Conservation (phyloP, 2,888 invertebrate genomes). For the Acrobeloides nanus region DNA sequence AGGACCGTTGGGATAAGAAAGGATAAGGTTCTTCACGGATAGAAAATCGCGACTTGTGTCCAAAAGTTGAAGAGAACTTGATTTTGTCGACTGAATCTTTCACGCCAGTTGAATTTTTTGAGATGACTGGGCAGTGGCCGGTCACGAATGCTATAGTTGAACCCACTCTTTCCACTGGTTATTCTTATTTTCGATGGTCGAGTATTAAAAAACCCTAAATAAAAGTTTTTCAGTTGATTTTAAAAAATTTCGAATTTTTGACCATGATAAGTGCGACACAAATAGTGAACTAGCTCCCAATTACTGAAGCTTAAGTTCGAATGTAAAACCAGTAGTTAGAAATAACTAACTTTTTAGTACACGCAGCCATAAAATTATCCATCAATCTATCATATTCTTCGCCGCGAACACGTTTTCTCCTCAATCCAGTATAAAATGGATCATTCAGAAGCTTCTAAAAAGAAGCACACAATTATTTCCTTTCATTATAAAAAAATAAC, state of each 20-base stretch:
- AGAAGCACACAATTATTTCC: constrained; percentile 55
- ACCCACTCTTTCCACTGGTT: too few relatives aligned
- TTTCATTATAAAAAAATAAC: constrained; percentile 12
- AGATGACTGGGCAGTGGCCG: too few relatives aligned
- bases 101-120: too few relatives aligned
- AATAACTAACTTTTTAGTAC: constrained; percentile 21
- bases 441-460: constrained; percentile 70
- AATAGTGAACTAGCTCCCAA: neutral
- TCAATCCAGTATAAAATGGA: constrained; percentile 86
- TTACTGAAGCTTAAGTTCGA: neutral
- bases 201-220: too few relatives aligned
- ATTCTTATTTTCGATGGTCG: too few relatives aligned
- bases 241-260: neutral
- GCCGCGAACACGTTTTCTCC: constrained; percentile 76
- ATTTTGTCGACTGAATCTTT: too few relatives aligned
- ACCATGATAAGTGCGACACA: neutral
- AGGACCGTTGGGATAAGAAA: too few relatives aligned
- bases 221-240: too few relatives aligned
- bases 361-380: constrained; percentile 87
- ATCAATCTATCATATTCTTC: constrained; percentile 80
- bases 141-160: too few relatives aligned
- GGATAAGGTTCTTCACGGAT: too few relatives aligned
- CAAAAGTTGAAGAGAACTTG: too few relatives aligned
- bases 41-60: too few relatives aligned
- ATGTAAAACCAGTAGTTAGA: neutral